Conservation (phyloP, 92 coral and sea anemone genomes). For the Montipora capitata region DNA sequence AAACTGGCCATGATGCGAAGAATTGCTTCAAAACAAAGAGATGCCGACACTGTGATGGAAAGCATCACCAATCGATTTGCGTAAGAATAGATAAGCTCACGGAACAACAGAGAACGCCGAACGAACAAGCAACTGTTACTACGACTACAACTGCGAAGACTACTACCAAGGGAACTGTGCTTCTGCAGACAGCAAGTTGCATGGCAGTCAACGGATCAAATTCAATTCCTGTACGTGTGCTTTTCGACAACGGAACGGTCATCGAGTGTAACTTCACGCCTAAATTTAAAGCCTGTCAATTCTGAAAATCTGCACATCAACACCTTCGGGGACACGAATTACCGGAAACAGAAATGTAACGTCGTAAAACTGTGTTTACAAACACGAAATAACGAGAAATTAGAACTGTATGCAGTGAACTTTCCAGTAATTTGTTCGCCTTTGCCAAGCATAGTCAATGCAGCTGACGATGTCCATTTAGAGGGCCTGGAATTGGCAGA, state of each 20-base stretch:
- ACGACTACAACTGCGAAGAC: slow-evolving; percentile 1
- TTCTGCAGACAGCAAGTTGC: slow-evolving; percentile 46
- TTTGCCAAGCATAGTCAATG: slow-evolving; percentile 39
- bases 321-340: slow-evolving; percentile 53
- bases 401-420: slow-evolving; percentile 37
- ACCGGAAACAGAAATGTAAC: slow-evolving; percentile 44
- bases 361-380: slow-evolving; percentile 46
- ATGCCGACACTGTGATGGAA: slow-evolving; percentile 39
- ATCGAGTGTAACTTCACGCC: slow-evolving; percentile 24
- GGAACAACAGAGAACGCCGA: slow-evolving; percentile 8
- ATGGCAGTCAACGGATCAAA: slow-evolving; percentile 29
- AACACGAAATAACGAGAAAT: slow-evolving; percentile 25
- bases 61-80: slow-evolving; percentile 48
- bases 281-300: slow-evolving; percentile 46
- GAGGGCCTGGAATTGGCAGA: slow-evolving; percentile 62
- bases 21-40: slow-evolving; percentile 17
- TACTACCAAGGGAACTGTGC: slow-evolving; percentile 41
- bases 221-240: slow-evolving; percentile 35
- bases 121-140: not conserved
- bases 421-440: slow-evolving; percentile 65
- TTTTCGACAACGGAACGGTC: slow-evolving; percentile 51
- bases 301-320: slow-evolving; percentile 45
- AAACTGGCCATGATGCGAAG: slow-evolving; percentile 4
- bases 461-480: slow-evolving; percentile 23
- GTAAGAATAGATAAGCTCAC: not conserved